phyloP scores from a whole-genome alignment of 2,888 invertebrate species.

The Drosophila seclusa region DNA sequence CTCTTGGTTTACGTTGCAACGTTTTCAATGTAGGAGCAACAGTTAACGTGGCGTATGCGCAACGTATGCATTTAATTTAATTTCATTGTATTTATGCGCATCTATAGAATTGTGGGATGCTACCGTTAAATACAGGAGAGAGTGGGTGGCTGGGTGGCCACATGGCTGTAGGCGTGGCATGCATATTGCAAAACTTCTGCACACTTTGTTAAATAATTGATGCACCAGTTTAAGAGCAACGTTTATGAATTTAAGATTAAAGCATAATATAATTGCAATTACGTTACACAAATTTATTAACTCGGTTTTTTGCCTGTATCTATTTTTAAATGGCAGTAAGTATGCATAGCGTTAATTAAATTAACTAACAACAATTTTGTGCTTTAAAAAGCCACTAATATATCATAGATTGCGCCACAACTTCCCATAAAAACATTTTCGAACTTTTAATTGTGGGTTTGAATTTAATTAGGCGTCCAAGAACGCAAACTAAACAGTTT shows the following conservation, averaged over 20 bases:
- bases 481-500: conserved; percentile 45
- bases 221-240: conserved; percentile 45
- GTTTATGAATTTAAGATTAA: conserved; percentile 80
- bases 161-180: conserved; percentile 53
- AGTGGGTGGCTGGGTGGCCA: conserved; percentile 6
- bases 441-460: conserved; percentile 12
- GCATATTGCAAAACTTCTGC: conserved; percentile 67
- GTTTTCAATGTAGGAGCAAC: conserved; percentile 60
- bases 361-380: conserved; percentile 69
- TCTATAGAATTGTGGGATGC: conserved; percentile 60
- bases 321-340: conserved; percentile 43
- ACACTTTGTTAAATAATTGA: conserved; percentile 74
- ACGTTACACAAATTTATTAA: conserved; percentile 52
- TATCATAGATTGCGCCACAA: conserved; percentile 6
- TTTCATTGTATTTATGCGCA: conserved; percentile 80
- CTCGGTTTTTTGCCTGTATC: conserved; percentile 26
- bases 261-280: conserved; percentile 76
- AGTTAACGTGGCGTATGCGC: conserved; percentile 81
- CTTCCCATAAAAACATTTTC: conserved; percentile 1
- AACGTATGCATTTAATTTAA: conserved; percentile 82
- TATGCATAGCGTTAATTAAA: conserved; percentile 45
- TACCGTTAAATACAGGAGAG: conserved; percentile 14
- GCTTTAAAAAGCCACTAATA: conserved; percentile 46
- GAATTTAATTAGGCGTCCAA: conserved; percentile 55
- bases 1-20: not conserved